Evolutionary conservation across 2,113 vertebrate species (phyloP).

Genomic region (Phodopus roborovskii): DNA sequence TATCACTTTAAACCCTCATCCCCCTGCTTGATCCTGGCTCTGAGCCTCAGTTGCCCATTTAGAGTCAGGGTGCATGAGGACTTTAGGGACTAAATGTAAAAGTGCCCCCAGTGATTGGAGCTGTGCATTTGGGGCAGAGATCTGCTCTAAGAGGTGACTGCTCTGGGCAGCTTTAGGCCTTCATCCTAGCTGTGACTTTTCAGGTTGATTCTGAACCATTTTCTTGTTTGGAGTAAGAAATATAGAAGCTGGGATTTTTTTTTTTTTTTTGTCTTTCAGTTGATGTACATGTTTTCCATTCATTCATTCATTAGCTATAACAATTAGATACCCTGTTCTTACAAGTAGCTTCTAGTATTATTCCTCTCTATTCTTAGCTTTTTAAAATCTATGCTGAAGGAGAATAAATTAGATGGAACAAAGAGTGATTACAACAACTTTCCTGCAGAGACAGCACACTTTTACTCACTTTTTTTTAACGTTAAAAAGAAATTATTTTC

Average conservation of each 20-base stretch:
- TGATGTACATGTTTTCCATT: slow-evolving; percentile 34
- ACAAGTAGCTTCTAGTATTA: neutral
- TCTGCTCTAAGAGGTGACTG: neutral
- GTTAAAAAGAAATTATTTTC: slow-evolving; percentile 35
- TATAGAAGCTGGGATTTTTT: slow-evolving; percentile 4
- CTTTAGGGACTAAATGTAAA: neutral
- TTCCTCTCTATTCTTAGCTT: neutral
- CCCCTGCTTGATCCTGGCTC: neutral
- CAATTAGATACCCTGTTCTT: slow-evolving; percentile 62
- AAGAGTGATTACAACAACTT: neutral
- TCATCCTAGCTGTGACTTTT: neutral
- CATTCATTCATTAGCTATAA: slow-evolving; percentile 67
- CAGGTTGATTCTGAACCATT: neutral
- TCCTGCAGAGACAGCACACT: neutral
- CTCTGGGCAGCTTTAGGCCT: too few species aligned
- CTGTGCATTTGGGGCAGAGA: neutral
- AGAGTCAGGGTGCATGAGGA: neutral
- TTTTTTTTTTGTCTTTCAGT: neutral
- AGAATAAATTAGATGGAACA: neutral
- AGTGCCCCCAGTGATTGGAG: neutral
- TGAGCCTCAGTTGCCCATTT: neutral
- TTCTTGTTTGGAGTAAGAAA: slow-evolving; percentile 66
- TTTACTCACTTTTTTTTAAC: neutral
- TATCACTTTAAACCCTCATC: neutral
- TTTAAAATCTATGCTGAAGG: neutral